phyloP scores from a whole-genome alignment of 2,888 invertebrate species.

The Oxyteleia sp. region DNA sequence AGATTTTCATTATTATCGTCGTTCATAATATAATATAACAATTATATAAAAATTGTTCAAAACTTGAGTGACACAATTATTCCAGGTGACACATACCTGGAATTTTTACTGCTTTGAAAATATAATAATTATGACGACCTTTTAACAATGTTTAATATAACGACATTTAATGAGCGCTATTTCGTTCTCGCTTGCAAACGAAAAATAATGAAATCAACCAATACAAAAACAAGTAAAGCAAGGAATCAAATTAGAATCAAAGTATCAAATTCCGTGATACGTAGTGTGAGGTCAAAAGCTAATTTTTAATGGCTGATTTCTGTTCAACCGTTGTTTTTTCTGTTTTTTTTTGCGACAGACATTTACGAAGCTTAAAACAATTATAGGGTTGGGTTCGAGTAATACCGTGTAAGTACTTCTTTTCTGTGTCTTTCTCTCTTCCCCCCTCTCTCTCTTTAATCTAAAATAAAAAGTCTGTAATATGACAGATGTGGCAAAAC shows the following conservation, averaged over 20 bases:
- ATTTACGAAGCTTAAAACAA: slow-evolving; percentile 60
- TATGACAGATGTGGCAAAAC: slow-evolving; percentile 2
- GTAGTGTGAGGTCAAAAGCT: slow-evolving; percentile 66
- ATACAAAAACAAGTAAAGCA: slow-evolving; percentile 64
- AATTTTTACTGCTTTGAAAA: slow-evolving; percentile 10
- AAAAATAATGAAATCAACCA: slow-evolving; percentile 67
- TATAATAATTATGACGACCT: slow-evolving; percentile 18
- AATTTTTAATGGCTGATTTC: slow-evolving; percentile 70
- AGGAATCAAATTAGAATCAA: slow-evolving; percentile 68
- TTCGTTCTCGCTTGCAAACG: slow-evolving; percentile 28
- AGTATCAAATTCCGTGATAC: slow-evolving; percentile 57
- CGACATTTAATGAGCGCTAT: slow-evolving; percentile 17
- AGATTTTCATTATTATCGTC: too few species aligned
- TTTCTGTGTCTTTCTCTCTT: slow-evolving; percentile 16
- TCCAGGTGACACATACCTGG: too few species aligned
- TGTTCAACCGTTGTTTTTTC: slow-evolving; percentile 46
- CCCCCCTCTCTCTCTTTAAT: slow-evolving; percentile 28
- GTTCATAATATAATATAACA: too few species aligned
- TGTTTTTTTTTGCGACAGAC: slow-evolving; percentile 54
- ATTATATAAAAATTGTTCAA: too few species aligned
- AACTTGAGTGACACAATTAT: too few species aligned
- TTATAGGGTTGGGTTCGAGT: slow-evolving; percentile 34
- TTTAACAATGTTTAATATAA: slow-evolving; percentile 35
- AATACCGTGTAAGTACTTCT: slow-evolving; percentile 54
- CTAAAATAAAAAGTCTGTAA: slow-evolving; percentile 20